Evolutionary conservation across 2,888 invertebrate species (phyloP), one percentile per base, ranked within the genome.

Genomic region (Abrostola triplasia): DNA sequence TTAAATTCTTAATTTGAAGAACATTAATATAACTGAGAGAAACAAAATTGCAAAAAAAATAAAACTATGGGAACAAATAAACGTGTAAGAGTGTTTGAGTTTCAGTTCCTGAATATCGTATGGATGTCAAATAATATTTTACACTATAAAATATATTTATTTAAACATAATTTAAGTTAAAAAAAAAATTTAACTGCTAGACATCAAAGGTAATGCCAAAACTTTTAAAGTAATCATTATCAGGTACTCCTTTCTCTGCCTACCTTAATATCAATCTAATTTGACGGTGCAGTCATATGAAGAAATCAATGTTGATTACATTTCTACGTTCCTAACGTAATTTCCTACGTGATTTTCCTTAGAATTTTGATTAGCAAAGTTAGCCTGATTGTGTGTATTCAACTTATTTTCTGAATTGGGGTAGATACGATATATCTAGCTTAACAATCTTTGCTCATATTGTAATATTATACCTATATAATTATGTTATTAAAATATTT

Each of bases 331-430:
- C 53, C 5, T 11, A 11, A 49, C 47, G 49, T 59, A 70, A 59
- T 64, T 35, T 56, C 56, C 52, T 8, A 13, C 5, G 42, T 49
- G 35, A 55, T 64, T 56, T 56, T 12, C 24, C 37, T 53, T 40
- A 36, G 44, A 49, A 52, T 59, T 55, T 24, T 59, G 55, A 59
- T 59, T 40, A 48, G 24, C 13, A 48, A 57, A 42, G 53, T 59
- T 24, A 36, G 24, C 49, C 56, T 64, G 56, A 70, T 70, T 64
- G 49, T 12, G 55, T 36, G 36, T 56, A 64, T 70, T 70, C 44
- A 53, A 13, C 24, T 13, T n/a, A n/a, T 49, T 40, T 52, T 52
- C 12, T 37, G 37, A 50, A 61, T 57, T n/a, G 38, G 35, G 24
- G 1, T 36, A 40, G 12, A 53, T 44, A 54, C 49, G 42, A 54